Conservation (phyloP, 2,888 invertebrate genomes). For the Scelioninae gen. 1 region DNA sequence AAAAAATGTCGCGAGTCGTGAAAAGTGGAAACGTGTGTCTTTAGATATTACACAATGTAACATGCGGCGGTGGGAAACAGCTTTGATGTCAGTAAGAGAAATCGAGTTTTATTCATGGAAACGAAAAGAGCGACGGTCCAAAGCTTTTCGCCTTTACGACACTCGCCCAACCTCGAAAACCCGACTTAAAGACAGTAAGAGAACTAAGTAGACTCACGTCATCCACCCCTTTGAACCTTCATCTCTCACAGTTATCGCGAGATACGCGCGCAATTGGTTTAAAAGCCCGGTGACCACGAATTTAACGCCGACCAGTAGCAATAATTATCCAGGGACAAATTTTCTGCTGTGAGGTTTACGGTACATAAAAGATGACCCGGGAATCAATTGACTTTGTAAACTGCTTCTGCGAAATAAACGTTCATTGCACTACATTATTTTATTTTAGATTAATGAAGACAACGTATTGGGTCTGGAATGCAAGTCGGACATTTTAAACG, state of each 20-base stretch:
- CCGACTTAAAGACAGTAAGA: constrained; percentile 30
- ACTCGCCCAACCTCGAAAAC: too few species aligned
- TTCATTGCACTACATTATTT: not conserved
- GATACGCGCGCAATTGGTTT: constrained; percentile 8
- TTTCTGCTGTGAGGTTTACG: not conserved
- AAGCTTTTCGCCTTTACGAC: constrained; percentile 41
- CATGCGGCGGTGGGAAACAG: constrained; percentile 29
- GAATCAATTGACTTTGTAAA: constrained; percentile 8
- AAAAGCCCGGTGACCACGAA: not conserved
- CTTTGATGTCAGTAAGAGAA: constrained; percentile 56
- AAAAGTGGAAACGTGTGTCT: too few species aligned
- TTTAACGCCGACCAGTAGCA: not conserved
- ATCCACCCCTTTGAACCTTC: constrained; percentile 46
- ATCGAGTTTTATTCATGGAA: constrained; percentile 49
- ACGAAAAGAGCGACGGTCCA: constrained; percentile 39
- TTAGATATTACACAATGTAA: too few species aligned
- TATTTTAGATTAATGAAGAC: constrained; percentile 24
- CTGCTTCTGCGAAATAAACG: not conserved
- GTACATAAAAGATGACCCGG: constrained; percentile 3
- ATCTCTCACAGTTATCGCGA: constrained; percentile 3
- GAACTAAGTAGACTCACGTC: constrained; percentile 19
- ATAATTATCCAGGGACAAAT: constrained; percentile 6
- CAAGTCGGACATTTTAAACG: too few species aligned
- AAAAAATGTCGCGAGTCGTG: too few species aligned
- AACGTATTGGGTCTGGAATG: not conserved